phyloP scores from a whole-genome alignment of 1,140 invertebrate genomes.

The Cherax quadricarinatus region DNA sequence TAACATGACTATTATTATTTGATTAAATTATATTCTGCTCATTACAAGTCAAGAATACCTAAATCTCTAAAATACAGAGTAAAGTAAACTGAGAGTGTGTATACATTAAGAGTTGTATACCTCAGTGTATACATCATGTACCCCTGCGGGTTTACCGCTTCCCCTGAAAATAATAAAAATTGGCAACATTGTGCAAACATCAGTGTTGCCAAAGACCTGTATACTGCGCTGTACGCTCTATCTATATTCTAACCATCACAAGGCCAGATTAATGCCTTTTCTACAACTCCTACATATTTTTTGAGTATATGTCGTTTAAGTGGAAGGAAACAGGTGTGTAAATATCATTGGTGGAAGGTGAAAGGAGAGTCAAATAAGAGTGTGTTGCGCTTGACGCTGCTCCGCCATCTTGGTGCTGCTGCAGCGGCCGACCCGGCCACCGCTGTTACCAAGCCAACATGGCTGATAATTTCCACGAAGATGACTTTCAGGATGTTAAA shows the following conservation, averaged over 20 bases:
- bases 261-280: too few relatives aligned
- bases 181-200: background rate
- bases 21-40: too few relatives aligned
- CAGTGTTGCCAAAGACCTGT: background rate
- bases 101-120: too few relatives aligned
- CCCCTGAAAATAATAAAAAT: background rate
- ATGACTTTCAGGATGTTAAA: background rate
- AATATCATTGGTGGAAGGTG: background rate
- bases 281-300: background rate
- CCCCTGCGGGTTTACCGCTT: too few relatives aligned
- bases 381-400: background rate
- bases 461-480: constrained; percentile 7
- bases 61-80: too few relatives aligned
- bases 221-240: background rate
- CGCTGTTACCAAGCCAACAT: constrained; percentile 49
- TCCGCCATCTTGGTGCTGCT: background rate
- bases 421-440: background rate
- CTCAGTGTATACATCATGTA: too few relatives aligned
- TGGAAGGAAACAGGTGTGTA: background rate
- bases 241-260: background rate
- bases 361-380: background rate
- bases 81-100: too few relatives aligned
- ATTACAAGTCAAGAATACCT: too few relatives aligned
- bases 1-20: too few relatives aligned
- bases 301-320: background rate